Base-by-base conservation (phyloP, 2,797 vertebrate species). In the Sorex maritimensis region DNA sequence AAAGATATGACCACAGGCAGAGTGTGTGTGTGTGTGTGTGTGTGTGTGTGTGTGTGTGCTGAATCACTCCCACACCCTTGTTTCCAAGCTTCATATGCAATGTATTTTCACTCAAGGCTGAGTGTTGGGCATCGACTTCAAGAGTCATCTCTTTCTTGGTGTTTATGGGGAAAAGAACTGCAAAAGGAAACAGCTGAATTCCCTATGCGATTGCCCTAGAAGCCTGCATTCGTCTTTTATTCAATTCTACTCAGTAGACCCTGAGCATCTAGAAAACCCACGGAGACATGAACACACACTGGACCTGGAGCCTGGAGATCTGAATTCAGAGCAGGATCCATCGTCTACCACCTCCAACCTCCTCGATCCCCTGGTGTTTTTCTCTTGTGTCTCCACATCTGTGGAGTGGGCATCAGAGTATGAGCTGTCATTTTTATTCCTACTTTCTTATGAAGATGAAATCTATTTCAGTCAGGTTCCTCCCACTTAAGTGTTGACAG, bases 401-500 rank as follows among this genome's bases (percentile, higher is more conserved):
- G 6, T 75, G 61, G 84, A 92, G 71, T 38, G 10, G 30, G 7
- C 73, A 28, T 15, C 61, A 19, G 1, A 23, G 44, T 41, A 75
- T 84, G 49, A 41, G 0, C 11, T 30, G 38, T 80, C 86, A 23
- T 26, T 75, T 93, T 52, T 10, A 71, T 67, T 46, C 13, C 17
- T 63, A 0, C 46, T 46, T 88, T 55, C 38, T 49, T 83, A 10
- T 41, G 30, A 26, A 24, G 2, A 58, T 80, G 2, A 61, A 26
- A 86, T 65, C 49, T 28, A 6, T 85, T 49, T 71, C 69, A 44
- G 19, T 67, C 12, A 28, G 19, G 17, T 83, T 94, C 58, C 93
- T 19, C 34, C 28, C 63, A 38, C 30, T 65, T 65, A 80, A 86
- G 6, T 49, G 14, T 52, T 68, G 38, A 69, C 21, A 13, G 0